Conservation (phyloP, 2,113 vertebrate species). For the Prolemur simus region DNA sequence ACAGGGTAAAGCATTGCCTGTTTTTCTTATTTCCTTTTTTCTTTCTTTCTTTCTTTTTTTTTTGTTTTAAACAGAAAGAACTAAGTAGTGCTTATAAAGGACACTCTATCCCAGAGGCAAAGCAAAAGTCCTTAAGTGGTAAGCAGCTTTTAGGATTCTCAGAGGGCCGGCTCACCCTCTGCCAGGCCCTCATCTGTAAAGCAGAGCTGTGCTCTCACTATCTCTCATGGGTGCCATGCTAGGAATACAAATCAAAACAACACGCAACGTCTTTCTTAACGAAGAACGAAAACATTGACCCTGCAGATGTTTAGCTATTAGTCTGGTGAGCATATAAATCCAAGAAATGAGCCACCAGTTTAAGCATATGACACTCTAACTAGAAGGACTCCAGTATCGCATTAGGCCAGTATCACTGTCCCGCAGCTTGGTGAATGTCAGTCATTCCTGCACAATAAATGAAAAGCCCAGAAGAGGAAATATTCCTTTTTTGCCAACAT, state of each 20-base stretch:
- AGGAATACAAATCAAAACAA: conserved; percentile 52
- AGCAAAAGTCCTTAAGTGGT: not conserved
- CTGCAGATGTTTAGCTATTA: not conserved
- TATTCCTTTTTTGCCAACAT: not conserved
- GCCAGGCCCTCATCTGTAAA: conserved; percentile 10
- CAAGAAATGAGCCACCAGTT: conserved; percentile 20
- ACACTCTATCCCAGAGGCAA: not conserved
- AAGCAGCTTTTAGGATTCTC: not conserved
- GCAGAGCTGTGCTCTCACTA: not conserved
- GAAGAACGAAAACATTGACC: conserved; percentile 21
- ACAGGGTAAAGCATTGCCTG: not conserved
- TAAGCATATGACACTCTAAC: not conserved
- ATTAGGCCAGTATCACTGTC: not conserved
- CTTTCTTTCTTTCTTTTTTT: not conserved
- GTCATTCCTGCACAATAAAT: not conserved
- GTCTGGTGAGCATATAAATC: not conserved
- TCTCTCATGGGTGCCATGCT: not conserved
- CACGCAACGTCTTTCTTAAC: not conserved
- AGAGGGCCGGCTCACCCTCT: not conserved
- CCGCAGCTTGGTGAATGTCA: not conserved
- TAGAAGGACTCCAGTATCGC: not conserved
- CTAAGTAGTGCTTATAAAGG: conserved; percentile 3
- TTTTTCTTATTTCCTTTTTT: not conserved
- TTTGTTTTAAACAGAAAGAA: conserved; percentile 51
- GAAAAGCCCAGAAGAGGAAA: conserved; percentile 21